phyloP scores from a whole-genome alignment of 2,797 vertebrate genomes.

The Sebastes diaconus region DNA sequence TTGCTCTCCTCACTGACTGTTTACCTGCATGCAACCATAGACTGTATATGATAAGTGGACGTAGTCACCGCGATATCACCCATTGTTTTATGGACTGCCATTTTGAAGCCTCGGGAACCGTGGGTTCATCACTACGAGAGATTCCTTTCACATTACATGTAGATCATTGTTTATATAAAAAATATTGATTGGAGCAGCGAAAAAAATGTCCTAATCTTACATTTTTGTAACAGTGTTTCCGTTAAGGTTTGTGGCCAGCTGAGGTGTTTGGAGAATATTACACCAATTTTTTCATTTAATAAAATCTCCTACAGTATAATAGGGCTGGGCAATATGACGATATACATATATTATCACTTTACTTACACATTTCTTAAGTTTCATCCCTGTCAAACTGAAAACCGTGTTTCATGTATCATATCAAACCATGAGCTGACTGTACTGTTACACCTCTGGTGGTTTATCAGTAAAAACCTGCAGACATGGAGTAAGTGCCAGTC shows the following conservation, averaged over 20 bases:
- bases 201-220: not conserved
- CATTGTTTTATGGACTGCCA: no score
- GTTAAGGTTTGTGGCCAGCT: not conserved
- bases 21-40: not conserved
- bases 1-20: not conserved
- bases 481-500: slow-evolving; percentile 35
- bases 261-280: not conserved
- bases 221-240: not conserved
- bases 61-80: no score
- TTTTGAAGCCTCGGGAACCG: no score
- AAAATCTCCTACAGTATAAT: not conserved
- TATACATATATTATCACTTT: no score
- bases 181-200: not conserved
- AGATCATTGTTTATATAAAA: not conserved
- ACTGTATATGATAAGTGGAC: no score
- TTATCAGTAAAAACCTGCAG: not conserved
- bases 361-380: not conserved
- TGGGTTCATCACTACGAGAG: not conserved
- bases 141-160: not conserved
- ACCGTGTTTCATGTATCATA: not conserved
- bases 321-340: no score
- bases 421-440: not conserved
- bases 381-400: not conserved
- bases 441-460: not conserved
- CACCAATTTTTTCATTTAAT: not conserved